phyloP scores from a whole-genome alignment of 2,888 invertebrate genomes.

The Sipha maydis region DNA sequence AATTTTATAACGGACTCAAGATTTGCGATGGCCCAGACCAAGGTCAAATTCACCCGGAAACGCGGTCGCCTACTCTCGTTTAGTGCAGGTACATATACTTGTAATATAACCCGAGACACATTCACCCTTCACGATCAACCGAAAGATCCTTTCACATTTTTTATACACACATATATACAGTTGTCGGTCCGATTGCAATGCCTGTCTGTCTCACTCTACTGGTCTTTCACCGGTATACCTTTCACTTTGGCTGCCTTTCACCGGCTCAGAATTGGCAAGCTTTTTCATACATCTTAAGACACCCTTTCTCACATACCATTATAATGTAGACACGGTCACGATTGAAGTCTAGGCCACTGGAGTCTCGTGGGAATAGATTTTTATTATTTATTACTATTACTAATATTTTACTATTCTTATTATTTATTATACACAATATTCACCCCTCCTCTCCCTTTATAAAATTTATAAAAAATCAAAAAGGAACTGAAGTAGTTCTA shows the following conservation, averaged over 20 bases:
- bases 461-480: not conserved
- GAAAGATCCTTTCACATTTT: constrained; percentile 59
- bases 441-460: not conserved
- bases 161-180: constrained; percentile 1
- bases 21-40: constrained; percentile 40
- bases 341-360: constrained; percentile 43
- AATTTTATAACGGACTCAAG: not conserved
- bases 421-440: not conserved
- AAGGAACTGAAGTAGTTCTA: not conserved
- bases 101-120: constrained; percentile 51
- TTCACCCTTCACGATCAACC: constrained; percentile 55
- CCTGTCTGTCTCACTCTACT: constrained; percentile 54
- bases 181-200: constrained; percentile 47
- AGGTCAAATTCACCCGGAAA: constrained; percentile 52
- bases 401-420: not conserved
- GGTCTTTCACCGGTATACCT: constrained; percentile 57
- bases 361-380: constrained; percentile 55
- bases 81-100: not conserved
- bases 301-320: constrained; percentile 54
- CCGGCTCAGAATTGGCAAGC: constrained; percentile 54
- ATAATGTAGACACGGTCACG: constrained; percentile 49
- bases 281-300: constrained; percentile 47
- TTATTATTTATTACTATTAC: constrained; percentile 34
- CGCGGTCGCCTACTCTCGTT: constrained; percentile 50
- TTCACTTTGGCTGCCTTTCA: constrained; percentile 59